Evolutionary conservation across 2,888 invertebrate genomes (phyloP).

Genomic region (Agriotes lineatus): DNA sequence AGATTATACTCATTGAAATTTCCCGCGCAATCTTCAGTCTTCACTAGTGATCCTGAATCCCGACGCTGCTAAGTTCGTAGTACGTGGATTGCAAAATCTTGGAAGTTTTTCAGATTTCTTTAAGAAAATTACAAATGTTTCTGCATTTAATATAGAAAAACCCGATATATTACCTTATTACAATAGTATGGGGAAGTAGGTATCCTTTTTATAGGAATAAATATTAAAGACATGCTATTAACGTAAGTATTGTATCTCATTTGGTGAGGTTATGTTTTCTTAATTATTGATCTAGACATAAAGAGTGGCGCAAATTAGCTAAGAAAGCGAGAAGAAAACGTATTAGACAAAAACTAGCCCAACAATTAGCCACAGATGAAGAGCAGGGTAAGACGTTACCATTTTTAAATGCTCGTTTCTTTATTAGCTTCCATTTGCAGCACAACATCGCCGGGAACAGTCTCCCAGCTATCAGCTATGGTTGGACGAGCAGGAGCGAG

Average conservation of each 20-base stretch:
- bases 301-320: conserved; percentile 79
- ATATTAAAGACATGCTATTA: conserved; percentile 4
- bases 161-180: too few species aligned
- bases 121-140: too few species aligned
- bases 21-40: too few species aligned
- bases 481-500: conserved; percentile 68
- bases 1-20: too few species aligned
- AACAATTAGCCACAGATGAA: conserved; percentile 68
- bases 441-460: conserved; percentile 60
- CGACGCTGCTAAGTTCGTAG: too few species aligned
- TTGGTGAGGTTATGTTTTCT: conserved; percentile 55
- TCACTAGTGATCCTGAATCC: too few species aligned
- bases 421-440: conserved; percentile 55
- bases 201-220: conserved; percentile 61
- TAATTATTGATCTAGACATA: conserved; percentile 69
- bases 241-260: conserved; percentile 31
- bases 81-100: too few species aligned
- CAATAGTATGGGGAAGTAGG: conserved; percentile 63
- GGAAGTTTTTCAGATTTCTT: too few species aligned
- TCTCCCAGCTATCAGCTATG: conserved; percentile 69
- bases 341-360: conserved; percentile 73
- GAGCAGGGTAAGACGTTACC: conserved; percentile 60
- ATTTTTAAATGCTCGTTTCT: neutral
- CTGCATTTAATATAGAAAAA: too few species aligned
- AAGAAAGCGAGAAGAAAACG: conserved; percentile 80